Percentiles rank a stretch among this genome's conserved stretches.
phyloP scores from a whole-genome alignment of 2,797 vertebrate species.

The Muscicapa comitata region DNA sequence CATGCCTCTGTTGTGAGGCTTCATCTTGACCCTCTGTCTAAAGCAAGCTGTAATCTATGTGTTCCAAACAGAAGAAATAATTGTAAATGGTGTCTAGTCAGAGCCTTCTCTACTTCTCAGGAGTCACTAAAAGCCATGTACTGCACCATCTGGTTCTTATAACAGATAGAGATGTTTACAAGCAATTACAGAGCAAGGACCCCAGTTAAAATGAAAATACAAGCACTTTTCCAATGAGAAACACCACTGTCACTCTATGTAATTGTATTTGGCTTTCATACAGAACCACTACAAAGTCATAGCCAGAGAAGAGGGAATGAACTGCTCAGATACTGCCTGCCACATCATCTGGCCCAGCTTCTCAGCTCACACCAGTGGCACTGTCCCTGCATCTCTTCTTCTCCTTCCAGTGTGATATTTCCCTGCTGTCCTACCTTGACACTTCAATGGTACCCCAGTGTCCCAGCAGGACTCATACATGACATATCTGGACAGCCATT shows the following conservation, averaged over 20 bases:
- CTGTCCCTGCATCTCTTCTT: not conserved
- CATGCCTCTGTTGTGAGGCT: not conserved
- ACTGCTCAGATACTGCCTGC: not conserved
- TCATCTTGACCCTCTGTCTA: not conserved
- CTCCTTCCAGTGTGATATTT: fast-evolving
- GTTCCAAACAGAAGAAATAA: not conserved
- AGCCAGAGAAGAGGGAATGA: not conserved
- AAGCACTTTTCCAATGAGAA: not conserved
- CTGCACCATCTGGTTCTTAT: not conserved
- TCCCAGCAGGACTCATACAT: fast-evolving
- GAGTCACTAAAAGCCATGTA: not conserved
- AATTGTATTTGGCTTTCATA: not conserved
- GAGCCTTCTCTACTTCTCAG: not conserved
- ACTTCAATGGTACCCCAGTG: fast-evolving
- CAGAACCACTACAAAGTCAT: fast-evolving
- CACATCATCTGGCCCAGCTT: not conserved
- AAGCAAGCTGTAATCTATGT: not conserved
- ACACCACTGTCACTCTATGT: fast-evolving
- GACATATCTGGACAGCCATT: fast-evolving
- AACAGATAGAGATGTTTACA: not conserved
- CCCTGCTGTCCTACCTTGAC: not conserved
- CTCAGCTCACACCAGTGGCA: not conserved
- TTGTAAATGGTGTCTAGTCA: not conserved
- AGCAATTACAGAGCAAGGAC: not conserved
- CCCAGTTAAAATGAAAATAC: not conserved